Evolutionary conservation across 2,113 vertebrate species (phyloP).

Genomic region (Gobiocypris rarus): DNA sequence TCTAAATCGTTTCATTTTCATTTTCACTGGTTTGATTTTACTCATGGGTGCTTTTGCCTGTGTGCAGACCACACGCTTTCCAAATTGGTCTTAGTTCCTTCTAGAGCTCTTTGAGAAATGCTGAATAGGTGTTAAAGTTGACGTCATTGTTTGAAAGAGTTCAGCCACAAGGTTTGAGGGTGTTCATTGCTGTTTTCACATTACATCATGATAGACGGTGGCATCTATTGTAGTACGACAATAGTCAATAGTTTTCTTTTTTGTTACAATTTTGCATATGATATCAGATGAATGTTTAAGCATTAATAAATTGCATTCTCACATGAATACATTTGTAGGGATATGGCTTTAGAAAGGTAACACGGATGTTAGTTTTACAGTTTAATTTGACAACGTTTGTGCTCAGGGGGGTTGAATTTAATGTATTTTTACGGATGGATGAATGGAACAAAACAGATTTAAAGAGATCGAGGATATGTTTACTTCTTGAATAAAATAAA

Average conservation of each 20-base stretch:
- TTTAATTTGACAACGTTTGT: background rate
- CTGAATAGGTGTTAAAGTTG: conserved; percentile 1
- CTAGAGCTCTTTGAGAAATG: background rate
- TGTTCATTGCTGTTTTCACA: background rate
- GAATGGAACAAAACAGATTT: background rate
- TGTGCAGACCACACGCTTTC: background rate
- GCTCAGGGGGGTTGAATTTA: background rate
- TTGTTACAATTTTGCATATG: background rate
- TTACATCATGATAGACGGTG: background rate
- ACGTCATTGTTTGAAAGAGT: conserved; percentile 6
- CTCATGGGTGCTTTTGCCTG: background rate
- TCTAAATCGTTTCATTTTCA: background rate
- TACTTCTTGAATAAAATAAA: background rate
- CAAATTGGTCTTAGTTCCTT: background rate
- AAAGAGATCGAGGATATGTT: background rate
- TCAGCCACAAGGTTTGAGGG: background rate
- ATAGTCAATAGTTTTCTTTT: too few relatives aligned
- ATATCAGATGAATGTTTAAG: background rate
- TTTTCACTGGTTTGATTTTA: background rate
- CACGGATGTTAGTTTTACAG: background rate
- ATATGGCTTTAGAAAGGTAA: background rate
- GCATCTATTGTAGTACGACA: background rate
- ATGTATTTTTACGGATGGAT: background rate
- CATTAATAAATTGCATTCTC: background rate
- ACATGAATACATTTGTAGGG: background rate